These are phyloP conservation scores for Spilarctia lutea DNA, from an alignment of 2,888 invertebrate species.

Conservation along the genomic window DNA sequence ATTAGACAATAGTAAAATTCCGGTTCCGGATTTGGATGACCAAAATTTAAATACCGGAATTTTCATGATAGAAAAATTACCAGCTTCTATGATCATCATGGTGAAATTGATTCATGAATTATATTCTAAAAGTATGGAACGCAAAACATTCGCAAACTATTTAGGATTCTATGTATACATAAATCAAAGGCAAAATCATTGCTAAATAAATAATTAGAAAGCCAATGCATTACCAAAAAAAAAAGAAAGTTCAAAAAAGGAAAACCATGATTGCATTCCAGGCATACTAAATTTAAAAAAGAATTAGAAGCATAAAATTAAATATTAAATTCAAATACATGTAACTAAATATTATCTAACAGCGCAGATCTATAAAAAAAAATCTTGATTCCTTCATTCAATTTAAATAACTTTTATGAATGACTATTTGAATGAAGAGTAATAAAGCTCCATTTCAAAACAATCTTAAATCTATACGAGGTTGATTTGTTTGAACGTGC, in stretches of 20 bases:
- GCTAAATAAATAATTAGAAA: not conserved
- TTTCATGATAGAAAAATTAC: not conserved
- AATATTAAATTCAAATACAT: not conserved
- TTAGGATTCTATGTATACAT: not conserved
- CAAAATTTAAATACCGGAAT: not conserved
- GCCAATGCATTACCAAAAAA: no score
- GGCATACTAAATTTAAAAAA: not conserved
- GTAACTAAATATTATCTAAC: no score
- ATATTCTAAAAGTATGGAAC: not conserved
- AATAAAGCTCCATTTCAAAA: not conserved
- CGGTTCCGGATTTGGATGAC: not conserved
- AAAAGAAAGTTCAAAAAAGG: not conserved
- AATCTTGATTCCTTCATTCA: no score
- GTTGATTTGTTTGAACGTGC: no score
- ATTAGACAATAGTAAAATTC: not conserved
- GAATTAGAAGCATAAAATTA: not conserved
- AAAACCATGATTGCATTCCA: not conserved
- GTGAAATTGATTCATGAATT: not conserved
- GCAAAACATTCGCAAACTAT: not conserved
- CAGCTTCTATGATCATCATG: not conserved
- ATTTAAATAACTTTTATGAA: not conserved
- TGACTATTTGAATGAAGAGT: not conserved
- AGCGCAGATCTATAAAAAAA: no score
- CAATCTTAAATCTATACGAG: no score
- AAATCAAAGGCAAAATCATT: not conserved